These are phyloP conservation scores for Callorhinus ursinus DNA, from an alignment of 2,113 vertebrate genomes.

Conservation along the genomic window DNA sequence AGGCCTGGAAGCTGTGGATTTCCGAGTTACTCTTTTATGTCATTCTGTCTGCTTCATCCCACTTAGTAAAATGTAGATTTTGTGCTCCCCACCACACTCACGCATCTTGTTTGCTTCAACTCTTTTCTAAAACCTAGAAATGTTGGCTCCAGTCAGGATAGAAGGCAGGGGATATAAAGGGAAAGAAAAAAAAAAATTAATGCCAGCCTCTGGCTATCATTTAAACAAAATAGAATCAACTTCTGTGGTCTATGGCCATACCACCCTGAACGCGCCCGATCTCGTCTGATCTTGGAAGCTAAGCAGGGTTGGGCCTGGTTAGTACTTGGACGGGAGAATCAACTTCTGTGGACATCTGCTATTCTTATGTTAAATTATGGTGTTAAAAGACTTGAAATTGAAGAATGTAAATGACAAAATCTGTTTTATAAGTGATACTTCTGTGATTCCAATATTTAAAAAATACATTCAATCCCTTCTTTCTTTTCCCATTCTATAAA, in stretches of 20 bases:
- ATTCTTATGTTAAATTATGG: conserved; percentile 45
- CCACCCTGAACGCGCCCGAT: no score
- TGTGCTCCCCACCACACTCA: background rate
- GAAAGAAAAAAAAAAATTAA: background rate
- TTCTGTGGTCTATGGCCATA: background rate
- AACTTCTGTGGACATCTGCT: conserved; percentile 54
- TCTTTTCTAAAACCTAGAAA: background rate
- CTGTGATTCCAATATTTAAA: conserved; percentile 45
- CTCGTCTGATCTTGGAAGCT: no score
- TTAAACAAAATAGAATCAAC: conserved; percentile 60
- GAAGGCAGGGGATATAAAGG: background rate
- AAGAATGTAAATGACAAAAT: conserved; percentile 41
- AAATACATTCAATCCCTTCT: conserved; percentile 16
- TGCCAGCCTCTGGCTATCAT: conserved; percentile 57
- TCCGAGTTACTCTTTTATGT: background rate
- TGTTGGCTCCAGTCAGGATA: conserved; percentile 18
- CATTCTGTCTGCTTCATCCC: background rate
- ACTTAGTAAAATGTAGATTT: conserved; percentile 12
- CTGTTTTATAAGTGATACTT: conserved; percentile 4
- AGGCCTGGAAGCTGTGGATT: background rate
- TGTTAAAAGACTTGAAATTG: conserved; percentile 51
- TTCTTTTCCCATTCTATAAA: conserved; percentile 47
- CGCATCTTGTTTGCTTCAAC: no score
- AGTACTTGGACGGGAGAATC: background rate
- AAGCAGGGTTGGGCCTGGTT: no score